Evolutionary conservation across 2,113 vertebrate genomes (phyloP).

Genomic region (Siniperca knerii): DNA sequence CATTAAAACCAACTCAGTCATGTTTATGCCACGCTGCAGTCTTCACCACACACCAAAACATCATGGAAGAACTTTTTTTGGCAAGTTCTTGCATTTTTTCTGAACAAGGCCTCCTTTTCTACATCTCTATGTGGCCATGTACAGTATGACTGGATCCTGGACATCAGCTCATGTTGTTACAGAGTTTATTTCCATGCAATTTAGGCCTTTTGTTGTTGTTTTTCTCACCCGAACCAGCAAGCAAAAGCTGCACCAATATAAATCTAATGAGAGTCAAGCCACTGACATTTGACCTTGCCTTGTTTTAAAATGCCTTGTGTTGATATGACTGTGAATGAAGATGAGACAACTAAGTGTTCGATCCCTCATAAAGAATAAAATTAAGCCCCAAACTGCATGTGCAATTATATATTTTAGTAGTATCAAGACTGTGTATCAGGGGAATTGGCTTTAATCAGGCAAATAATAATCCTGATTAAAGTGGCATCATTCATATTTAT

Average conservation of each 20-base stretch:
- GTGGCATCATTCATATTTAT: neutral
- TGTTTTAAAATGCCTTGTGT: neutral
- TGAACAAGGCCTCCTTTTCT: neutral
- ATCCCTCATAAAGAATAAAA: neutral
- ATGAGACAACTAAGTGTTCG: neutral
- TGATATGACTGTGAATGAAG: neutral
- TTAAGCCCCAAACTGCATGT: neutral
- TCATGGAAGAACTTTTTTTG: neutral
- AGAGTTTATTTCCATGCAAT: neutral
- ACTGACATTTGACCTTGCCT: constrained; percentile 1
- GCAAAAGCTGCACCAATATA: neutral
- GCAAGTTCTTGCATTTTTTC: neutral
- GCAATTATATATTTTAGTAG: constrained; percentile 27
- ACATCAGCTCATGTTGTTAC: neutral
- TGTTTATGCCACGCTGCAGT: constrained; percentile 29
- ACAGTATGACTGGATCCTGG: neutral
- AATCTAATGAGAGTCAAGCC: neutral
- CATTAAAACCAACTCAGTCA: constrained; percentile 17
- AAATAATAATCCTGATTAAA: constrained; percentile 1
- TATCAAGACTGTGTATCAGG: constrained; percentile 18
- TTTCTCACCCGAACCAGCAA: neutral
- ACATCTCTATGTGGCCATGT: neutral
- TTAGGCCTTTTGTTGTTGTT: too few species aligned
- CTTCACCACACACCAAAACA: neutral
- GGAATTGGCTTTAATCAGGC: constrained; percentile 30